phyloP scores from a whole-genome alignment of 2,113 vertebrate species.

The Anas platyrhynchos region DNA sequence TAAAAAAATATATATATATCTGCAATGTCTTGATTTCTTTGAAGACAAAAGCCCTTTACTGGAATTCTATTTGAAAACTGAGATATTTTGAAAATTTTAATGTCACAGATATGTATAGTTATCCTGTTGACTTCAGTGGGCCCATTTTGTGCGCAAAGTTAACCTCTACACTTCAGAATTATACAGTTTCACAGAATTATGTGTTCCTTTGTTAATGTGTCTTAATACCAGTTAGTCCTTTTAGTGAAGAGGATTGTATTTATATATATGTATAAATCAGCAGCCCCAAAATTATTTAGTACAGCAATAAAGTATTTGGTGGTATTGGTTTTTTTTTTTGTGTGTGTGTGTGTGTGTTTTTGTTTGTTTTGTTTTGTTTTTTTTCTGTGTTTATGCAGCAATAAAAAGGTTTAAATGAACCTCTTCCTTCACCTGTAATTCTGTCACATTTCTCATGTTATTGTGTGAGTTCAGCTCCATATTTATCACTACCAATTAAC shows the following conservation, averaged over 20 bases:
- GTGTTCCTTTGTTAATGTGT: not conserved
- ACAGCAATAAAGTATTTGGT: not conserved
- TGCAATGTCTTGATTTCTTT: not conserved
- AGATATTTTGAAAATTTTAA: not conserved
- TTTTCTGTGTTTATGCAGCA: not conserved
- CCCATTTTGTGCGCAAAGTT: not conserved
- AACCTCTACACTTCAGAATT: not conserved
- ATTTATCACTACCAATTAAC: not conserved
- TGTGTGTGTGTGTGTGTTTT: no score
- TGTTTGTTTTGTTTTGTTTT: not conserved
- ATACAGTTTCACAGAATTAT: not conserved
- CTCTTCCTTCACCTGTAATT: not conserved
- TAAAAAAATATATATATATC: not conserved
- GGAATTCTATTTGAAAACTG: not conserved
- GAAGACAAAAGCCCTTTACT: not conserved
- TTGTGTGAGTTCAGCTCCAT: not conserved
- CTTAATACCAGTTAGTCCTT: not conserved
- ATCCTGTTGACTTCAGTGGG: not conserved
- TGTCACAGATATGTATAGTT: not conserved
- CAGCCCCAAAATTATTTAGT: not conserved
- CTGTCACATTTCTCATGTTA: not conserved
- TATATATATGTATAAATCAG: not conserved
- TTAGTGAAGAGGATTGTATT: not conserved
- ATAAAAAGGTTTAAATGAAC: not conserved
- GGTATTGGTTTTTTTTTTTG: accelerated